These are phyloP conservation scores for Drosophila antonietae DNA, from an alignment of 2,888 invertebrate genomes.

Conservation along the genomic window DNA sequence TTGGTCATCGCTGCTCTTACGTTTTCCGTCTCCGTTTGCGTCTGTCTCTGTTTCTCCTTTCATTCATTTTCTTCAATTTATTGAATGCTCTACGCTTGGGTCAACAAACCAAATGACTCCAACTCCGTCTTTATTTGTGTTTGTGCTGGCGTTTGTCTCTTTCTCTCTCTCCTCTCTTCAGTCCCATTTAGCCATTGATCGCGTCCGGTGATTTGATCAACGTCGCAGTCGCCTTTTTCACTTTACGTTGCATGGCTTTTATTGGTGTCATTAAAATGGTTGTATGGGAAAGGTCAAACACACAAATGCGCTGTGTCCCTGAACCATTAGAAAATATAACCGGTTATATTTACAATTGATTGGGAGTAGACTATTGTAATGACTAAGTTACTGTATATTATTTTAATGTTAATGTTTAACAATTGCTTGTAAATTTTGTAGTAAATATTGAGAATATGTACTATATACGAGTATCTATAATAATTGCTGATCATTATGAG, in stretches of 20 bases:
- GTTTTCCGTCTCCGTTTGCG: conserved; percentile 10
- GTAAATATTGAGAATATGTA: neutral
- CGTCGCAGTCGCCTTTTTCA: conserved; percentile 40
- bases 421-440: neutral
- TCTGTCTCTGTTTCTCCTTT: conserved; percentile 54
- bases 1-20: conserved; percentile 50
- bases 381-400: neutral
- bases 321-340: conserved; percentile 49
- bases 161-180: conserved; percentile 24
- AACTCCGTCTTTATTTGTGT: conserved; percentile 30
- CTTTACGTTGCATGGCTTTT: conserved; percentile 61
- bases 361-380: neutral
- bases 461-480: neutral
- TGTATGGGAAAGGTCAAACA: conserved; percentile 65
- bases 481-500: neutral
- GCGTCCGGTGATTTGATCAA: conserved; percentile 65
- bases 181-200: conserved; percentile 67
- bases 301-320: conserved; percentile 25
- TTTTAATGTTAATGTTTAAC: neutral
- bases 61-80: conserved; percentile 68
- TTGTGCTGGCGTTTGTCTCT: conserved; percentile 34
- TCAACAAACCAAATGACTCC: conserved; percentile 69
- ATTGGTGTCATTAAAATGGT: conserved; percentile 65
- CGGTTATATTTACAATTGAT: conserved; percentile 39
- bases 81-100: conserved; percentile 66